Conservation (phyloP, 92 coral and sea anemone genomes). For the Micromussa lordhowensis region DNA sequence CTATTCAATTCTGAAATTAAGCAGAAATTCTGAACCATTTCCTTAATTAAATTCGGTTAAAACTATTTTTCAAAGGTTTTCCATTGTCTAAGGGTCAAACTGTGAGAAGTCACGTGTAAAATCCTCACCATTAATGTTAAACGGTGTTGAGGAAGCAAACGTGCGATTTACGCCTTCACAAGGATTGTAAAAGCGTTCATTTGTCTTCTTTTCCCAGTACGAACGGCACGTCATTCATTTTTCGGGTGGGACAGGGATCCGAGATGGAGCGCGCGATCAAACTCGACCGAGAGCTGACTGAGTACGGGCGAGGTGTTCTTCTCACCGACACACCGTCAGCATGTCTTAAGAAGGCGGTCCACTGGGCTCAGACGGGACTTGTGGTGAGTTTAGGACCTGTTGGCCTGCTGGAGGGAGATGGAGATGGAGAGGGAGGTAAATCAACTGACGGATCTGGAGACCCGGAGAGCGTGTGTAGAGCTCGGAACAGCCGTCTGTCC, state of each 20-base stretch:
- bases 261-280: slow-evolving; percentile 93
- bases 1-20: background rate
- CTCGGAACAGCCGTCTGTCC: slow-evolving; percentile 80
- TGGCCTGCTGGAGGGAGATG: slow-evolving; percentile 56
- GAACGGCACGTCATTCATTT: slow-evolving; percentile 76
- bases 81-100: background rate
- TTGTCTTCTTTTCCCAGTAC: slow-evolving; percentile 43
- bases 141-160: background rate
- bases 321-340: slow-evolving; percentile 73
- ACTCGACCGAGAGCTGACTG: slow-evolving; percentile 85
- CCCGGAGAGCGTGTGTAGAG: slow-evolving; percentile 80
- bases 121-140: too few species aligned
- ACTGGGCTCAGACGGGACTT: slow-evolving; percentile 85
- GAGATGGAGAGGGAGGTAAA: slow-evolving; percentile 44
- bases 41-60: background rate
- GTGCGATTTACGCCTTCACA: background rate
- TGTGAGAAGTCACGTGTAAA: background rate
- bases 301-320: slow-evolving; percentile 81
- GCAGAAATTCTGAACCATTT: background rate
- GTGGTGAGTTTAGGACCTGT: slow-evolving; percentile 84
- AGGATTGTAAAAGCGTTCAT: background rate
- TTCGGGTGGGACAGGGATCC: slow-evolving; percentile 85
- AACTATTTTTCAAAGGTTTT: background rate
- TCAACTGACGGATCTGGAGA: slow-evolving; percentile 43
- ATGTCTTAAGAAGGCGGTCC: slow-evolving; percentile 78